phyloP scores from a whole-genome alignment of 30 jellyfish, hydroid and myxozoan species.

The Aurelia aurita region DNA sequence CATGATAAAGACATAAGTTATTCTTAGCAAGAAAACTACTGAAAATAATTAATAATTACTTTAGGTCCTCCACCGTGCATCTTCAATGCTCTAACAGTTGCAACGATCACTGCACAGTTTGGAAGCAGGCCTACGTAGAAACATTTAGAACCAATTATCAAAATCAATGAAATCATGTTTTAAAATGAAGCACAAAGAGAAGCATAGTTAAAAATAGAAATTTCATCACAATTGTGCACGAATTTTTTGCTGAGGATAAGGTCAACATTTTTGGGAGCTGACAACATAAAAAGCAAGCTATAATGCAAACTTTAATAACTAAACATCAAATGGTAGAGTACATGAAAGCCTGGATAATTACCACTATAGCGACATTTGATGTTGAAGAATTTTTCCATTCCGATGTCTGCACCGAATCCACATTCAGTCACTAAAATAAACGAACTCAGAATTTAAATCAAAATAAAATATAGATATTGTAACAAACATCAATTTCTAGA shows the following conservation, averaged over 20 bases:
- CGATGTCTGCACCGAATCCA: constrained; percentile 99
- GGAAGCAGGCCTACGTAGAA: constrained; percentile 73
- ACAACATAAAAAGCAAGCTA: too few relatives aligned
- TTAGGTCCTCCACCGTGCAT: constrained; percentile 99
- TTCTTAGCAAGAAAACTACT: too few relatives aligned
- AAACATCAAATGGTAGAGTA: not conserved
- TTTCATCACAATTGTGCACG: too few relatives aligned
- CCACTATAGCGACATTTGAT: constrained; percentile 97
- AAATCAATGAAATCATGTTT: not conserved
- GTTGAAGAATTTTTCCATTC: constrained; percentile 96
- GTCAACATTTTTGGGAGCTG: too few relatives aligned
- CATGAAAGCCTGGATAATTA: constrained; percentile 4
- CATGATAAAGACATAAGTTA: too few relatives aligned
- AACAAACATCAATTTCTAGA: too few relatives aligned
- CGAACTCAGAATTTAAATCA: not conserved
- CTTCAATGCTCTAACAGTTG: constrained; percentile 90
- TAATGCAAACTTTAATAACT: not conserved
- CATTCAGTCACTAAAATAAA: constrained; percentile 84
- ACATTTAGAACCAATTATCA: not conserved
- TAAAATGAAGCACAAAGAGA: too few relatives aligned
- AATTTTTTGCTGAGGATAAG: too few relatives aligned
- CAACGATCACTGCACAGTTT: constrained; percentile 87
- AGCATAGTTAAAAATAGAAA: too few relatives aligned
- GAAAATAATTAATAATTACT: too few relatives aligned
- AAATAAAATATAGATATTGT: too few relatives aligned